phyloP scores from a whole-genome alignment of 2,797 vertebrate species.

The Acridotheres tristis region DNA sequence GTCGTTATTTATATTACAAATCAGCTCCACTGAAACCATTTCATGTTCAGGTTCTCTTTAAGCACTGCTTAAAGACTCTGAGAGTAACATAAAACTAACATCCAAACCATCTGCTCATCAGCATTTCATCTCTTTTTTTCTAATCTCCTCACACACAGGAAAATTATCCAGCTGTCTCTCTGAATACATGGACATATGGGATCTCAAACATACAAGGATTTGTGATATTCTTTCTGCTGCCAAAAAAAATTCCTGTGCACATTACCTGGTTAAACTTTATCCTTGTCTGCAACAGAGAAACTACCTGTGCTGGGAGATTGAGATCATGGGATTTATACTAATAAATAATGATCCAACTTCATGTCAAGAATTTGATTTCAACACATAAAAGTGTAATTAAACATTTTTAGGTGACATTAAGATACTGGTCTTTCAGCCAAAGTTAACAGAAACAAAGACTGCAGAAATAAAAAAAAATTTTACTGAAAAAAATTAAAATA shows the following conservation, averaged over 20 bases:
- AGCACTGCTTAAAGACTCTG: background rate
- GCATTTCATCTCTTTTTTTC: background rate
- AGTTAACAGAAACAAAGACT: background rate
- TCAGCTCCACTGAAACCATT: background rate
- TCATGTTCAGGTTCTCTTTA: background rate
- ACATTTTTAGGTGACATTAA: constrained; percentile 7
- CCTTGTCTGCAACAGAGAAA: background rate
- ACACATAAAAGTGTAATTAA: background rate
- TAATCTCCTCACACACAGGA: background rate
- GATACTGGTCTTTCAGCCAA: background rate
- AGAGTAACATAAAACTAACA: background rate
- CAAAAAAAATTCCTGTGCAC: background rate
- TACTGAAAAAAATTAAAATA: background rate
- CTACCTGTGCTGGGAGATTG: background rate
- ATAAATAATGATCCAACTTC: background rate
- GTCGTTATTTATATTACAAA: background rate
- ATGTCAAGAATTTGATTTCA: background rate
- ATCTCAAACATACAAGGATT: background rate
- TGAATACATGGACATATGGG: background rate
- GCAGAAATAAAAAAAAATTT: background rate
- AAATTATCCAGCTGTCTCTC: constrained; percentile 9
- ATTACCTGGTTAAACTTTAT: background rate
- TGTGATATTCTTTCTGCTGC: background rate
- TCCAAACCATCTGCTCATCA: constrained; percentile 1
- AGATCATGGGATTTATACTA: background rate